Base-by-base conservation (phyloP, 2,113 vertebrate species). In the Dasypus novemcinctus region DNA sequence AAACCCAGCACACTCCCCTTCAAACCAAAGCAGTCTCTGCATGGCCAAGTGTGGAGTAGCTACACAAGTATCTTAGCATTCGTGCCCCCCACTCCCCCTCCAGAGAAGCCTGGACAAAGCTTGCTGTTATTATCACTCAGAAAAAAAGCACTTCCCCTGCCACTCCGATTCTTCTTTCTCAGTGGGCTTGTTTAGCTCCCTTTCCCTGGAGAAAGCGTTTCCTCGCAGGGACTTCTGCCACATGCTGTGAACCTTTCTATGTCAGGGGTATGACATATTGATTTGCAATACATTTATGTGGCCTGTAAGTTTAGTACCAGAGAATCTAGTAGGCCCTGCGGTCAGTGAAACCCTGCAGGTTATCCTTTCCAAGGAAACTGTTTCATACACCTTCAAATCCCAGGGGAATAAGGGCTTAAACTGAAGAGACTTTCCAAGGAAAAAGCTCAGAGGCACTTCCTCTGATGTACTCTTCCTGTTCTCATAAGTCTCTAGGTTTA, bases 391-490 rank as follows among this genome's bases (percentile, higher is more conserved):
- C 57, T 64, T 81, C 43, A 79, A 71, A 49, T 43, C 52, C 29
- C 84, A 57, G 41, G 2, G 10, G 79, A 92, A 25, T 18, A 43
- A 89, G 36, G 49, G 25, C 18, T 74, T 63, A 29, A 31, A 1
- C 38, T 33, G 29, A 82, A 68, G 69, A 59, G 78, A n/a, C 27
- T 94, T 52, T 80, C 86, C 49, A 66, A 80, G 80, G 74, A 71
- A 89, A 92, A 86, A 54, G 54, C 81, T 88, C 72, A 91, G 88
- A 88, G n/a, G 17, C 18, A n/a, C 43, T 93, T 90, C 85, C 64
- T 84, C 38, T 69, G 49, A 21, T 54, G 31, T 36, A 93, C 63
- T 27, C 33, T 89, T 91, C 72, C 81, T 81, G 20, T 79, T 84
- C 49, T 83, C 76, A 38, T 79, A 49, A 82, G 63, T 21, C 0